Evolutionary conservation across 2,888 invertebrate genomes (phyloP).

Genomic region (Subacronicta megacephala): DNA sequence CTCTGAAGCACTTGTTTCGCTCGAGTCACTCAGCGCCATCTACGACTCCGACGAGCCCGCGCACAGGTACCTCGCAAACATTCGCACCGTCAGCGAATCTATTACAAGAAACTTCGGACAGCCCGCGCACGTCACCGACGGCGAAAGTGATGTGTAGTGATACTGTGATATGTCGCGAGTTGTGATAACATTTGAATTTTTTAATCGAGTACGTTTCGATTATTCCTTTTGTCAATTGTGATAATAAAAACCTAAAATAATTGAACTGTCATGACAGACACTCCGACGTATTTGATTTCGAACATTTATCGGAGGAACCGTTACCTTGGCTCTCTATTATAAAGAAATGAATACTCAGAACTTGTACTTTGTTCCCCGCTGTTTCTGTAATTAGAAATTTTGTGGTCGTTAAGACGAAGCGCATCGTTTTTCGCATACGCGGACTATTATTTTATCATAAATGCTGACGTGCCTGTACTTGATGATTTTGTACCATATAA

Average conservation of each 20-base stretch:
- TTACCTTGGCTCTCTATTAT: conserved; percentile 78
- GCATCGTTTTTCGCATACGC: conserved; percentile 54
- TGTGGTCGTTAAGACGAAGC: conserved; percentile 40
- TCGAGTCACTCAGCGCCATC: conserved; percentile 95
- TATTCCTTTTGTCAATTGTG: conserved; percentile 73
- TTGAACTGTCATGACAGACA: conserved; percentile 66
- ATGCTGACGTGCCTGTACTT: conserved; percentile 78
- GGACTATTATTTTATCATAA: conserved; percentile 60
- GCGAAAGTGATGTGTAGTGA: conserved; percentile 91
- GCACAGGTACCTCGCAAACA: conserved; percentile 92
- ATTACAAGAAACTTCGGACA: conserved; percentile 94
- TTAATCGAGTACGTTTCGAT: conserved; percentile 48
- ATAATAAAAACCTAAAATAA: conserved; percentile 68
- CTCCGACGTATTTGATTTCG: conserved; percentile 60
- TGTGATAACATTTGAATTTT: conserved; percentile 52
- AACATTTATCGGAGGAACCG: conserved; percentile 53
- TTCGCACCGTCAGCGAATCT: conserved; percentile 93
- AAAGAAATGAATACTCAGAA: conserved; percentile 77
- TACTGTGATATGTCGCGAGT: conserved; percentile 54
- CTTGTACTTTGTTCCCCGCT: conserved; percentile 43
- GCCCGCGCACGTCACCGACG: conserved; percentile 91
- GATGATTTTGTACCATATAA: conserved; percentile 77
- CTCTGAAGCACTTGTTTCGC: conserved; percentile 93
- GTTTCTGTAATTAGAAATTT: conserved; percentile 33
- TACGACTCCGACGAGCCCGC: conserved; percentile 93